phyloP scores from a whole-genome alignment of 2,113 vertebrate species.

The Boleophthalmus pectinirostris region DNA sequence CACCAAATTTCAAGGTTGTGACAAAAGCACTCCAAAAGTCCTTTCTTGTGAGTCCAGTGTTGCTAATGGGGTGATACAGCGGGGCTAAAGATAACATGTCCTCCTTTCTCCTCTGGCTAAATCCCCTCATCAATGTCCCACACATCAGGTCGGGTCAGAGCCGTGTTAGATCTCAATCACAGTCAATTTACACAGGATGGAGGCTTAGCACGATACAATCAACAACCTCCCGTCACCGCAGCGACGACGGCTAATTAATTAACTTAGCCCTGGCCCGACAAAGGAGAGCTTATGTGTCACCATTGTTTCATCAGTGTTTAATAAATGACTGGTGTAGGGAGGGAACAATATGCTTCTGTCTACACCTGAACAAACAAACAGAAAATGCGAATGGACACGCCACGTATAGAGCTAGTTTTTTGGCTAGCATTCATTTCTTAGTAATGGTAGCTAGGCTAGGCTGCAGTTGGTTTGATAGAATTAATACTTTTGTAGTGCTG shows the following conservation, averaged over 20 bases:
- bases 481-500: too few relatives aligned
- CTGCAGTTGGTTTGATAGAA: too few relatives aligned
- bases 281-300: constrained; percentile 63
- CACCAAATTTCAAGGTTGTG: background rate
- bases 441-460: background rate
- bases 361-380: constrained; percentile 17
- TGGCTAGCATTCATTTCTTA: background rate
- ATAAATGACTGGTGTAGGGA: constrained; percentile 48
- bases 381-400: constrained; percentile 22
- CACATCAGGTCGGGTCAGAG: constrained; percentile 68
- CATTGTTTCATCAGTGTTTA: constrained; percentile 62
- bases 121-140: constrained; percentile 68
- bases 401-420: constrained; percentile 6
- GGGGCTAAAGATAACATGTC: constrained; percentile 67
- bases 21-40: background rate
- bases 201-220: constrained; percentile 72
- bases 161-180: constrained; percentile 75
- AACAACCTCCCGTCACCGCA: constrained; percentile 66
- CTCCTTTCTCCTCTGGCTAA: constrained; percentile 54
- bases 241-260: constrained; percentile 70
- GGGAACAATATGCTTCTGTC: constrained; percentile 24
- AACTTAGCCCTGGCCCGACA: constrained; percentile 59
- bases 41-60: constrained; percentile 21
- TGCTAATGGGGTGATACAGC: constrained; percentile 49
- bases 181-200: constrained; percentile 75